A percentile compares a stretch with the other conserved stretches of the same genome.
phyloP scores from a whole-genome alignment of 1,140 invertebrate species.

The Panulirus ornatus region DNA sequence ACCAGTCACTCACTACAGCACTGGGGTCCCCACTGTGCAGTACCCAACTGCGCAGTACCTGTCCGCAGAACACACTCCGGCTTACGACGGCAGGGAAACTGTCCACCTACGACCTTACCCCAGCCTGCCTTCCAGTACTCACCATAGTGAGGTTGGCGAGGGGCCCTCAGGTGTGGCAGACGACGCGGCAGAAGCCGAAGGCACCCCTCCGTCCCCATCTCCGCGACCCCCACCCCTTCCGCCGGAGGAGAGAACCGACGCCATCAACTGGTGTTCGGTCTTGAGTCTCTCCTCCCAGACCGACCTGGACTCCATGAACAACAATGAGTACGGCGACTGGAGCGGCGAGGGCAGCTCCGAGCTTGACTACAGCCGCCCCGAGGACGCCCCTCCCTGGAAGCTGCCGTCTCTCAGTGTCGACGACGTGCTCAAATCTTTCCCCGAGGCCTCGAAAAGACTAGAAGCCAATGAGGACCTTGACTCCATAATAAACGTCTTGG shows the following conservation, averaged over 20 bases:
- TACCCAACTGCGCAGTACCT: constrained; percentile 70
- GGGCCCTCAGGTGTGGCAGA: constrained; percentile 47
- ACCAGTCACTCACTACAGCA: constrained; percentile 68
- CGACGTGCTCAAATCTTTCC: constrained; percentile 82
- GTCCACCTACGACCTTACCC: constrained; percentile 61
- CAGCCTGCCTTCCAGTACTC: constrained; percentile 43
- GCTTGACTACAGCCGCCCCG: constrained; percentile 58
- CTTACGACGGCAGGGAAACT: constrained; percentile 58
- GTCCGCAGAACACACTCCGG: constrained; percentile 76
- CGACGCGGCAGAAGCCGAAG: constrained; percentile 32
- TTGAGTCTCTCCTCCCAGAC: constrained; percentile 90
- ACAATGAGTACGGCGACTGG: constrained; percentile 82
- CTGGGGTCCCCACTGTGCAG: constrained; percentile 44
- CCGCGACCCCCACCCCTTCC: constrained; percentile 82
- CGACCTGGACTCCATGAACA: constrained; percentile 89
- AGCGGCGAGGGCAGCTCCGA: constrained; percentile 76
- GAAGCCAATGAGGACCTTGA: constrained; percentile 75
- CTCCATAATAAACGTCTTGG: constrained; percentile 73
- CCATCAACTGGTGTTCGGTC: constrained; percentile 93
- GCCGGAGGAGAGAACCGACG: constrained; percentile 82
- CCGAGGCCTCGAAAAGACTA: constrained; percentile 74
- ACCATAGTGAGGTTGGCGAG: constrained; percentile 39
- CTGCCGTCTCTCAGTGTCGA: constrained; percentile 83
- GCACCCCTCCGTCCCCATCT: constrained; percentile 22
- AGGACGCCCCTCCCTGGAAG: constrained; percentile 64